Conservation (phyloP, 2,113 vertebrate genomes). For the Aegotheles bennettii region DNA sequence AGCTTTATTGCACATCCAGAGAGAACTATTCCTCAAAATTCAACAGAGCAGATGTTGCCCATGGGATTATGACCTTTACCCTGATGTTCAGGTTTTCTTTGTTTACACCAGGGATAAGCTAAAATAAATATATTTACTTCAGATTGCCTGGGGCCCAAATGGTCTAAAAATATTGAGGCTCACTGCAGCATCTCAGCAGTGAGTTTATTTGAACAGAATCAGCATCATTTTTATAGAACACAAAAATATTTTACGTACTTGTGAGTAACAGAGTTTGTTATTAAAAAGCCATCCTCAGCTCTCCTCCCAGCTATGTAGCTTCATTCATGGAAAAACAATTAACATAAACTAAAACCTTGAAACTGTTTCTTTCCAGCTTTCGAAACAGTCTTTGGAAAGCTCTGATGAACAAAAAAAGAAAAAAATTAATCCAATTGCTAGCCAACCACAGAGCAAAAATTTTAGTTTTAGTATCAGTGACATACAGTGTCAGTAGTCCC, state of each 20-base stretch:
- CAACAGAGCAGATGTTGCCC: background rate
- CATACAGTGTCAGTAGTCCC: background rate
- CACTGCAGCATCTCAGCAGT: background rate
- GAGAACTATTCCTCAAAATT: constrained; percentile 21
- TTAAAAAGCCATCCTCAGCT: background rate
- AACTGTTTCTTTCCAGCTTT: background rate
- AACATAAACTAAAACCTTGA: background rate
- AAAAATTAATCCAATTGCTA: background rate
- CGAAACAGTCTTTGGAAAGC: background rate
- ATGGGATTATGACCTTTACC: constrained; percentile 41
- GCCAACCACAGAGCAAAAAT: background rate
- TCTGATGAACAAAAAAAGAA: background rate
- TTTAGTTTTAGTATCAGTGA: background rate
- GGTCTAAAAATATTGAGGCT: constrained; percentile 39
- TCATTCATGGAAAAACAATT: background rate
- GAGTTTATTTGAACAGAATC: constrained; percentile 34
- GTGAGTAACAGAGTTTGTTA: background rate
- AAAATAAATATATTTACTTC: constrained; percentile 49
- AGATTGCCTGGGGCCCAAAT: constrained; percentile 19
- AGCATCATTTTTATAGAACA: constrained; percentile 23
- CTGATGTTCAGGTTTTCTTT: constrained; percentile 52
- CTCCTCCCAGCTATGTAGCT: background rate
- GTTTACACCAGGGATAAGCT: constrained; percentile 17
- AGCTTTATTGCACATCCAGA: background rate
- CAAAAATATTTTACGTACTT: background rate